Percentiles rank a stretch among this genome's conserved stretches.
Evolutionary conservation across 2,797 vertebrate species (phyloP).

Genomic region (Gallirallus australis): DNA sequence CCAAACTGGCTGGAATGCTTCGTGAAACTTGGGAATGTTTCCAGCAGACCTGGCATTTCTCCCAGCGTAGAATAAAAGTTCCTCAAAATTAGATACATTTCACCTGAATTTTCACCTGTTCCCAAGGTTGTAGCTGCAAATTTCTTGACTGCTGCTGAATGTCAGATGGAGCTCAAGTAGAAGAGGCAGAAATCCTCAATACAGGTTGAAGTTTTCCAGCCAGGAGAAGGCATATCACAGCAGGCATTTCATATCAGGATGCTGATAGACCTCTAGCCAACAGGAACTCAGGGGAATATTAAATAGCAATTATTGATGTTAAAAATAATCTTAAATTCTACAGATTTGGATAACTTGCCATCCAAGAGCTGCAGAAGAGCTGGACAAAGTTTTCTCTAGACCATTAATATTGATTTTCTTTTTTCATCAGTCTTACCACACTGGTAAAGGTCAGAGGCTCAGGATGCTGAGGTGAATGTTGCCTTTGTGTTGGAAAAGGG

Average conservation of each 20-base stretch:
- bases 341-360: not conserved
- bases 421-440: not conserved
- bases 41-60: slow-evolving; percentile 19
- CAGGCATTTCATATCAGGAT: rapidly evolving
- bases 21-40: slow-evolving; percentile 28
- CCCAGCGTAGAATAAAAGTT: not conserved
- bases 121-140: not conserved
- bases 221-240: not conserved
- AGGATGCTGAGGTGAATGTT: rapidly evolving
- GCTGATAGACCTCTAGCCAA: not conserved
- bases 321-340: not conserved
- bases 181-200: not conserved
- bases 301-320: not conserved
- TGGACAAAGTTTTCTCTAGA: not conserved
- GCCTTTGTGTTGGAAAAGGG: not conserved
- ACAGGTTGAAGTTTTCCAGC: not conserved
- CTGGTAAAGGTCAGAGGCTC: not conserved
- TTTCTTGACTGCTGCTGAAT: not conserved
- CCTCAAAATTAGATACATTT: not conserved
- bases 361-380: not conserved
- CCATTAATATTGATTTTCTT: not conserved
- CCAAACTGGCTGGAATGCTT: slow-evolving; percentile 6
- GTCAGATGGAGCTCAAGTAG: rapidly evolving
- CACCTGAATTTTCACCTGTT: not conserved
- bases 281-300: not conserved